phyloP scores from a whole-genome alignment of 2,797 vertebrate genomes.

The Hypotaenidia philippensis region DNA sequence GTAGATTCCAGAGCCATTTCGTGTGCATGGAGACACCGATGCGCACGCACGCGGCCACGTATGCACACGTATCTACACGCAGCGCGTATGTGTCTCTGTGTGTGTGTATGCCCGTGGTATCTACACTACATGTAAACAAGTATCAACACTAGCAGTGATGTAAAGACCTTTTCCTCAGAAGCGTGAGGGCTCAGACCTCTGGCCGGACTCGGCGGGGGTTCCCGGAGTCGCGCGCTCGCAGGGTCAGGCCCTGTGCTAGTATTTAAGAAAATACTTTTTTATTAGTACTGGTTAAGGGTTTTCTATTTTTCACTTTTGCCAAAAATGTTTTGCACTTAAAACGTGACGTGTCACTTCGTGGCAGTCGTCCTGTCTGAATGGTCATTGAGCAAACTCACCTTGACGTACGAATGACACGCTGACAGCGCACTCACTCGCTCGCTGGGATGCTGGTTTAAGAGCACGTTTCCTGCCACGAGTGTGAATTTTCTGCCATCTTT shows the following conservation, averaged over 20 bases:
- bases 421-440: not conserved
- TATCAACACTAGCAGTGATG: constrained; percentile 36
- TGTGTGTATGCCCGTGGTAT: not conserved
- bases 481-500: not conserved
- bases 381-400: not conserved
- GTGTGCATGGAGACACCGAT: not conserved
- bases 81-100: not conserved
- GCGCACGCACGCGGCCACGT: not conserved
- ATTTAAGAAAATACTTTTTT: constrained; percentile 77
- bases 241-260: constrained; percentile 62
- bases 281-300: constrained; percentile 83
- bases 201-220: not conserved
- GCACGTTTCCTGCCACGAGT: not conserved
- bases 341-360: constrained; percentile 69
- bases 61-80: not conserved
- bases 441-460: not conserved
- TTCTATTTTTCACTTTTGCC: constrained; percentile 93
- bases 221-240: constrained; percentile 33
- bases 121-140: constrained; percentile 45
- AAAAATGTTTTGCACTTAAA: constrained; percentile 87
- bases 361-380: constrained; percentile 11
- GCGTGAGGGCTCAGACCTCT: not conserved
- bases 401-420: not conserved
- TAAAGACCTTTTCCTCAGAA: constrained; percentile 43
- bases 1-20: constrained; percentile 72